A percentile compares a stretch with the other conserved stretches of the same genome.
Conservation (phyloP, 2,888 invertebrate species). For the Drosophila falleni region DNA sequence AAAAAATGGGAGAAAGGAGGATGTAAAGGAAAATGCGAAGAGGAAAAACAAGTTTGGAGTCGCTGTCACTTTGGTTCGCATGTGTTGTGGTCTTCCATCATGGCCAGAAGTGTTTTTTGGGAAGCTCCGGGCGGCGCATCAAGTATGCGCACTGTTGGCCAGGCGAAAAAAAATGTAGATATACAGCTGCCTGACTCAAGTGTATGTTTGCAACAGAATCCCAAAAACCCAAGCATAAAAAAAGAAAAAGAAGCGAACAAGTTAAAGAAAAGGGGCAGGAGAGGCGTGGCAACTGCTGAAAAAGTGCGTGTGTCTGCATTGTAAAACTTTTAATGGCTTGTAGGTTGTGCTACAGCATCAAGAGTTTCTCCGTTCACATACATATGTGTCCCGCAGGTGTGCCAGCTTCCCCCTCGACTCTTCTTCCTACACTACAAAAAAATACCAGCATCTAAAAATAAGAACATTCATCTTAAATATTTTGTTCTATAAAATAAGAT, state of each 20-base stretch:
- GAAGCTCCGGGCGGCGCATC: constrained; percentile 52
- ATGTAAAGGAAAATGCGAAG: constrained; percentile 3
- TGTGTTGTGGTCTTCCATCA: constrained; percentile 82
- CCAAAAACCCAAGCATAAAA: constrained; percentile 4
- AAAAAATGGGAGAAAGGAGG: neutral
- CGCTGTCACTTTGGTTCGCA: constrained; percentile 72
- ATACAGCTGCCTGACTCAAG: constrained; percentile 51
- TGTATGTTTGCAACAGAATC: constrained; percentile 25
- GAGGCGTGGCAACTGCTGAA: constrained; percentile 43
- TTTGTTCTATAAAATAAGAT: too few relatives aligned
- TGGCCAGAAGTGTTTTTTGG: constrained; percentile 32
- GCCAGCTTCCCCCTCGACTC: neutral
- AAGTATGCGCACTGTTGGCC: constrained; percentile 75
- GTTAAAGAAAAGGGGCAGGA: neutral
- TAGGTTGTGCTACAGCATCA: constrained; percentile 36
- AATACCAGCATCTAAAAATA: too few relatives aligned
- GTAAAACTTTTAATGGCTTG: constrained; percentile 81
- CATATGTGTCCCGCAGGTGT: constrained; percentile 74
- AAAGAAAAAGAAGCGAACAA: neutral
- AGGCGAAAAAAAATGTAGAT: constrained; percentile 27
- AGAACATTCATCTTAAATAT: too few relatives aligned
- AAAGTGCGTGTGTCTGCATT: constrained; percentile 81
- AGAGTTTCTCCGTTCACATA: constrained; percentile 12
- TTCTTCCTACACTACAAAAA: too few relatives aligned
- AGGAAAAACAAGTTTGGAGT: constrained; percentile 40